Evolutionary conservation across 2,888 invertebrate species (phyloP), one percentile per base, ranked within the genome.

Genomic region (Hololepta plana): DNA sequence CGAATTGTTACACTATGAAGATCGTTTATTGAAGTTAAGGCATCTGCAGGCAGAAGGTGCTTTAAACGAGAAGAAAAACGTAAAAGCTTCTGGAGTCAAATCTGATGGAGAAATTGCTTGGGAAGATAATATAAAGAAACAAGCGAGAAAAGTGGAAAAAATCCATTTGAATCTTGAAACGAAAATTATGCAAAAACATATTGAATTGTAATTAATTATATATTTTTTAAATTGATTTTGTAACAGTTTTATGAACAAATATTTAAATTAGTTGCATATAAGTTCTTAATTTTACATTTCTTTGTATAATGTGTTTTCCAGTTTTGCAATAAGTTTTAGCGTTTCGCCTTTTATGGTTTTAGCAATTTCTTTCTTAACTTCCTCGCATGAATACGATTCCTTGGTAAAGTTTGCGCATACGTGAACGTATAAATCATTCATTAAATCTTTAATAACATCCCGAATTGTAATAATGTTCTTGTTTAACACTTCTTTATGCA

Each of bases 1-100:
- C 30, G 91, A 93, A 49, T 56, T 93, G 35, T 60, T 68, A 32
- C 85, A 87, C 51, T 91, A 88, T 51, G 88, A 93, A 56, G 73
- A 76, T 24, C 64, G 90, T 6, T 53, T 91, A 20, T 52, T 80
- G 14, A 91, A 91, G 50, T 57, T 90, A 26, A 68, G 84, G 15
- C 73, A 80, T 46, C 57, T 88, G 38, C 80, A 84, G 51, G 75
- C 74, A 1, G 81, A 88, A 49, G 74, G 77, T 41, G 76, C 76
- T 33, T 53, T 80, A 45, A 70, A 71, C 43, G 61, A 67, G 35
- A 62, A 59, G 34, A 60, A 62, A 38, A 68, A 71, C 56, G 64
- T 68, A 42, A 40, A 50, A 30, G 62, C 65, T 22, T 55, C 64
- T 4, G 68, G 68, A 15, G 70, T 67, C 34, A 75, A 76, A 49